These are phyloP conservation scores for Drosophila pectinifera DNA, from an alignment of 1,140 invertebrate species.

Conservation along the genomic window DNA sequence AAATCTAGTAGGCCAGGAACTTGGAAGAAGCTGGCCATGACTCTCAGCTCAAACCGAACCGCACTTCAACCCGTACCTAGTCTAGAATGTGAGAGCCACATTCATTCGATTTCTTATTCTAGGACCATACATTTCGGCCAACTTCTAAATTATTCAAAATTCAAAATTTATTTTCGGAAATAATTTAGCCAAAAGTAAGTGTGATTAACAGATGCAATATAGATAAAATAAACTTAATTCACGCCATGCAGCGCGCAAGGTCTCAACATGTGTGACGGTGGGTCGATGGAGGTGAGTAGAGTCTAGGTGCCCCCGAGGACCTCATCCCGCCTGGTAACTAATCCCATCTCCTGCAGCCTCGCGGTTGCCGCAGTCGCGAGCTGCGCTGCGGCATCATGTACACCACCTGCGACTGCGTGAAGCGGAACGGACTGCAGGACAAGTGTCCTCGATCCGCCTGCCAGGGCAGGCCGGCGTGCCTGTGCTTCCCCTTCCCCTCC, in stretches of 20 bases:
- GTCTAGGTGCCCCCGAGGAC: neutral
- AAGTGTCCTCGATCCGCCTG: constrained; percentile 89
- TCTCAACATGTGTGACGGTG: constrained; percentile 72
- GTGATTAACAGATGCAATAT: neutral
- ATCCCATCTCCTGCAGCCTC: constrained; percentile 55
- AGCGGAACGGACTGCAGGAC: constrained; percentile 91
- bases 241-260: constrained; percentile 38
- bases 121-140: constrained; percentile 57
- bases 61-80: neutral
- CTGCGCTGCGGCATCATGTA: constrained; percentile 88
- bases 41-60: neutral
- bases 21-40: constrained; percentile 21
- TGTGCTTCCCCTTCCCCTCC: constrained; percentile 88
- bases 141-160: constrained; percentile 71
- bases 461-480: constrained; percentile 88
- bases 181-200: constrained; percentile 49
- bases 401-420: constrained; percentile 90
- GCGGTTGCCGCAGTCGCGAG: constrained; percentile 88
- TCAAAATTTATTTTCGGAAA: constrained; percentile 32
- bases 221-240: neutral
- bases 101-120: constrained; percentile 59
- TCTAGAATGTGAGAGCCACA: neutral
- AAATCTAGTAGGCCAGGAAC: constrained; percentile 1
- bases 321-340: neutral
- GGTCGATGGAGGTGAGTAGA: constrained; percentile 75